Percentiles rank a stretch among this genome's conserved stretches.
Evolutionary conservation across 2,797 vertebrate genomes (phyloP).

Genomic region (Parambassis ranga): DNA sequence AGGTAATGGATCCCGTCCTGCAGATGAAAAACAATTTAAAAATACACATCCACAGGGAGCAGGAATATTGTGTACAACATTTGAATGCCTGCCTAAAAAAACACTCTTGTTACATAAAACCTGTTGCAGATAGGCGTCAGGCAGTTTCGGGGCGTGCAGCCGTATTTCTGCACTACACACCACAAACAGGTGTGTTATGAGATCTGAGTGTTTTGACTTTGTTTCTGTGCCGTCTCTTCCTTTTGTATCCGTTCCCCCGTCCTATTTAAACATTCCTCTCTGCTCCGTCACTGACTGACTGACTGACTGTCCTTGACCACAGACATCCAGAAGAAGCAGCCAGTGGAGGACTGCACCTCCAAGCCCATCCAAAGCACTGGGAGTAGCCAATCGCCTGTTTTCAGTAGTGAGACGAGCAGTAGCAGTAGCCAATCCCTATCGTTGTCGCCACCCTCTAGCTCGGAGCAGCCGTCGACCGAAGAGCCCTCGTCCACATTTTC

Average conservation of each 20-base stretch:
- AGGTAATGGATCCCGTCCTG: too few species aligned
- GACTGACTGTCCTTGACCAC: conserved; percentile 10
- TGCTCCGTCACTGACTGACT: background rate
- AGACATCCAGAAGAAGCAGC: conserved; percentile 95
- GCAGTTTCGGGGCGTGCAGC: background rate
- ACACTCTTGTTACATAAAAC: background rate
- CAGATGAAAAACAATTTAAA: too few species aligned
- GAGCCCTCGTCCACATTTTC: conserved; percentile 84
- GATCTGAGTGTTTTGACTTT: background rate
- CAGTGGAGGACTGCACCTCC: conserved; percentile 88
- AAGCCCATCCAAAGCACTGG: conserved; percentile 88
- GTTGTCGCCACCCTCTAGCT: conserved; percentile 78
- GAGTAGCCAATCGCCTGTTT: conserved; percentile 86
- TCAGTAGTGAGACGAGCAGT: conserved; percentile 87
- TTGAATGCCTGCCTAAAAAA: too few species aligned
- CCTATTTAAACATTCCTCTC: background rate
- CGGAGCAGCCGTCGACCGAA: conserved; percentile 84
- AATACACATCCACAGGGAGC: too few species aligned
- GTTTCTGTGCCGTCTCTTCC: background rate
- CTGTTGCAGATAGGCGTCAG: background rate
- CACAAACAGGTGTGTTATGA: background rate
- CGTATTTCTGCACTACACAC: background rate
- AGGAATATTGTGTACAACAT: too few species aligned
- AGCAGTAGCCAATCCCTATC: conserved; percentile 85
- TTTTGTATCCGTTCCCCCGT: background rate